Percentiles rank a stretch among this genome's conserved stretches.
Conservation (phyloP, 2,113 vertebrate species). For the Scatophagus argus region DNA sequence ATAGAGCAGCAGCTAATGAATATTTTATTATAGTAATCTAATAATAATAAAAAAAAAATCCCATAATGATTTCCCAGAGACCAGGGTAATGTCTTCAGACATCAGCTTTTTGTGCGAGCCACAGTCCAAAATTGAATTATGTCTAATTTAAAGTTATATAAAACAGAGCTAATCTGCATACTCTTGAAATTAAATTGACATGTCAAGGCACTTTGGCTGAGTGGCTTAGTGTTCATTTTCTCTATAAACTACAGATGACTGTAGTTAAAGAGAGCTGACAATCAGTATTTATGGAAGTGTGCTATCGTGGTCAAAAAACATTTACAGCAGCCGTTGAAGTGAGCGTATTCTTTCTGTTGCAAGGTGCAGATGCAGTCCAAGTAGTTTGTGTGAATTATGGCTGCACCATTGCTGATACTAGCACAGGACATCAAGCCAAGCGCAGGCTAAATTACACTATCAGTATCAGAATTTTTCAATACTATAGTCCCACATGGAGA, state of each 20-base stretch:
- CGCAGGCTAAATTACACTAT: slow-evolving; percentile 16
- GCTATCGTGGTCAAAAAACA: not conserved
- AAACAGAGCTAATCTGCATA: no score
- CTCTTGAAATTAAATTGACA: not conserved
- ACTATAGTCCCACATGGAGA: slow-evolving; percentile 1
- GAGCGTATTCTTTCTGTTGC: not conserved
- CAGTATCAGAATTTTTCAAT: slow-evolving; percentile 20
- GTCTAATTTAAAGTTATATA: not conserved
- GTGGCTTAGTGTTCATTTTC: not conserved
- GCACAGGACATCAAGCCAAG: slow-evolving; percentile 24
- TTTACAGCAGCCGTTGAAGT: slow-evolving; percentile 4
- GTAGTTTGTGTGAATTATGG: slow-evolving; percentile 53
- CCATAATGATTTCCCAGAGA: not conserved
- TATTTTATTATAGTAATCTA: not conserved
- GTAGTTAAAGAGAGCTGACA: not conserved
- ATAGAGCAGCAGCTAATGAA: not conserved
- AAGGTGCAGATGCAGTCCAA: not conserved
- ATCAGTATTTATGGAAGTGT: not conserved
- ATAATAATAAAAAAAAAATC: no score
- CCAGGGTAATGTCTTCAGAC: not conserved
- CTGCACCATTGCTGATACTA: slow-evolving; percentile 48
- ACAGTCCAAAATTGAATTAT: not conserved
- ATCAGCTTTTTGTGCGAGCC: not conserved
- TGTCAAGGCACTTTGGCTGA: not conserved
- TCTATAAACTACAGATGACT: not conserved